Evolutionary conservation across 2,113 vertebrate species (phyloP).

Genomic region (Pongo pygmaeus): DNA sequence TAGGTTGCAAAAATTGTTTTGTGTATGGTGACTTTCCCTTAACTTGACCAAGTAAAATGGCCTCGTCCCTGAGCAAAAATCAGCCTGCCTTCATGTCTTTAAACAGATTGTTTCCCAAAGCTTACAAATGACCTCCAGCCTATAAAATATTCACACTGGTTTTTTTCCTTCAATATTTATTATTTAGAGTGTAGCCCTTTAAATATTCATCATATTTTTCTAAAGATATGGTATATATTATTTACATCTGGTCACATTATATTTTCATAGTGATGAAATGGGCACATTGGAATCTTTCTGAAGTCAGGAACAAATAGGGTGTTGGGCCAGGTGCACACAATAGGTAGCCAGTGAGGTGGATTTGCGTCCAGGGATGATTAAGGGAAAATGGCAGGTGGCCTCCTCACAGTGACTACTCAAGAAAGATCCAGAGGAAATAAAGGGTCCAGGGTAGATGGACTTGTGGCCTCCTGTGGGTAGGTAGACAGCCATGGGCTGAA

Average conservation of each 20-base stretch:
- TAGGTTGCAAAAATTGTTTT: not conserved
- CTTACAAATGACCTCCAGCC: slow-evolving; percentile 69
- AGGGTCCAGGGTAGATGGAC: not conserved
- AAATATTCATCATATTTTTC: slow-evolving; percentile 76
- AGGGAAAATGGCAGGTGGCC: not conserved
- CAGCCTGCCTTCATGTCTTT: slow-evolving; percentile 49
- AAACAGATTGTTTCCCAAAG: slow-evolving; percentile 63
- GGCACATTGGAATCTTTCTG: not conserved
- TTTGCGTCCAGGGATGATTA: not conserved
- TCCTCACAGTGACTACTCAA: not conserved
- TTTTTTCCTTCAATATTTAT: slow-evolving; percentile 61
- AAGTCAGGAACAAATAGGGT: slow-evolving; percentile 7
- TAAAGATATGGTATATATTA: slow-evolving; percentile 74
- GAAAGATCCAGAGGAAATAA: not conserved
- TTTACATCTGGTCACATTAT: slow-evolving; percentile 64
- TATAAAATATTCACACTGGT: slow-evolving; percentile 77
- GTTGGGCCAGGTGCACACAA: not conserved
- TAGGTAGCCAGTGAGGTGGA: not conserved
- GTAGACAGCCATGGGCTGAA: not conserved
- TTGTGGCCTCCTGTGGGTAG: not conserved
- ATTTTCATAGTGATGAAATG: slow-evolving; percentile 52
- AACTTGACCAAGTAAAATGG: not conserved
- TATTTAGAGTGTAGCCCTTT: slow-evolving; percentile 72
- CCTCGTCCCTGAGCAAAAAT: not conserved
- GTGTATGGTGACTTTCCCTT: not conserved